Base-by-base conservation (phyloP, 2,888 invertebrate genomes). In the Ichneumoninae sp. region DNA sequence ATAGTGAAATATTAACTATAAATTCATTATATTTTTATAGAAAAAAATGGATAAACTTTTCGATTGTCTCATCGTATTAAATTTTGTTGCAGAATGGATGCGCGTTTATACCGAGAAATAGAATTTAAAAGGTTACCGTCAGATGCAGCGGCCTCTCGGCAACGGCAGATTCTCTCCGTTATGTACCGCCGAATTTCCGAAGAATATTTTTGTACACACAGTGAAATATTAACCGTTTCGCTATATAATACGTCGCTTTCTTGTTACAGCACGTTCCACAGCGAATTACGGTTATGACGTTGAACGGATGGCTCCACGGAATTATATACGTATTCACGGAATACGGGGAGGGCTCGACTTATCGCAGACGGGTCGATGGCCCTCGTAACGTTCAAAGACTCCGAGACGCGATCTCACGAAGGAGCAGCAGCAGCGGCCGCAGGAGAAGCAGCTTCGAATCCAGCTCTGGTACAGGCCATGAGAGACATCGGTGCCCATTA, bases 231-330 rank as follows among this genome's bases (percentile, higher is more conserved):
- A 26, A 68, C 26, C 54, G 33, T 13, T 47, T 65, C 36, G 22
- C 10, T 13, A 4, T 33, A 68, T 82, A 47, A 30, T 71, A 44
- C 62, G 10, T 77, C 66, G 26, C 57, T 47, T 57, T 50, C 19
- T 44, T 19, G 57, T 30, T 66, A 52, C 30, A 72, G 80, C 80
- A 81, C 75, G 81, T 79, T 71, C 82, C 71, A 66, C 82, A 75
- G 75, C 81, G 60, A 84, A 84, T 79, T 79, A 84, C 82, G 82
- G 82, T 82, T 81, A 79, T 79, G 84, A 81, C 75, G 75, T 79
- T 71, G 66, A 84, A 79, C 78, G 84, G 75, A 79, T 71, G 78
- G 78, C 52, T 75, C 68, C 72, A 30, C 60, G 50, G 71, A 60
- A 84, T 82, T 82, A 76, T 65, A 80, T 75, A 84, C 69, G 74